Evolutionary conservation across 1,140 invertebrate genomes (phyloP), one percentile per base, ranked within the genome.

Genomic region (Listronotus oregonensis): DNA sequence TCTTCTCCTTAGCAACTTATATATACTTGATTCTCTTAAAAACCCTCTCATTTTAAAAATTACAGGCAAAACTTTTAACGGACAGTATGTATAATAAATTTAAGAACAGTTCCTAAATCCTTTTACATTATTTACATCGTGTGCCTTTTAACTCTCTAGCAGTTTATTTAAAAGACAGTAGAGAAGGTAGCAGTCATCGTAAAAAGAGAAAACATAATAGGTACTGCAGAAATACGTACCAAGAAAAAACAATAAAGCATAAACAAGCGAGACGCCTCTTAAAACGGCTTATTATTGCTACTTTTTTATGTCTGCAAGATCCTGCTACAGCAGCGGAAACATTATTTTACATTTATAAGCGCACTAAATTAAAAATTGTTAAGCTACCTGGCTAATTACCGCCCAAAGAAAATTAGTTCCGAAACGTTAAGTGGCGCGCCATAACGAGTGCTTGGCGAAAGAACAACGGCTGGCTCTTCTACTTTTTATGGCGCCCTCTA

Each of bases 401-500:
- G 58, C 58, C 49, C 64, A 66, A 66, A 71, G 61, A 63, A 63
- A 64, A 71, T 71, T 68, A 68, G 66, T 68, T 71, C 66, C 66
- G 50, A 68, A 66, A 68, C 66, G 66, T 68, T 68, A 71, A 68
- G 66, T 71, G 52, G 50, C 54, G 58, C 58, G 49, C 58, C 58
- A 37, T 50, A 61, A 61, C 50, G 50, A 52, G 18, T 37, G 50
- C 50, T 52, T 52, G n/a, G 11, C n/a, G 34, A 52, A 52, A 52
- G 34, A 39, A 52, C 40, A 42, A 21, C 58, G 11, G 58, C 47
- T 14, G 15, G 52, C 43, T 46, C 42, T 39, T 42, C 51, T 39
- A 62, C 55, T 64, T 71, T 71, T 73, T 73, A 73, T 71, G 67
- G 63, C 68, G 66, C 69, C 63, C 60, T 46, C 46, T 54, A 49